Base-by-base conservation (phyloP, 2,797 vertebrate species). In the Falco peregrinus region DNA sequence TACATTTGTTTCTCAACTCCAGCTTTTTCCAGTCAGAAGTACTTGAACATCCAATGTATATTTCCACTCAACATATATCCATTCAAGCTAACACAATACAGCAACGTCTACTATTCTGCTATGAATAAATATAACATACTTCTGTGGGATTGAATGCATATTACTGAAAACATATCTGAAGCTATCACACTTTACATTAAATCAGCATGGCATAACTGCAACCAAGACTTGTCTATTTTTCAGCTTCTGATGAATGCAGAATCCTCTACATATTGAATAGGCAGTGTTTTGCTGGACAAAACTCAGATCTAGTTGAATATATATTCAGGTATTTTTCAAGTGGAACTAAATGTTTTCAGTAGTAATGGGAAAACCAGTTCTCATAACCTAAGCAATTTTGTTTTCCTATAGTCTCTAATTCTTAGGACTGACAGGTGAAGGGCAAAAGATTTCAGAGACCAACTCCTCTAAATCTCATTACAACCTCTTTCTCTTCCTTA, bases 161-260 rank as follows among this genome's bases (percentile, higher is more conserved):
- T n/a, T 71, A 54, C 83, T 89, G 71, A 92, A 93, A 94, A 89
- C 35, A 9, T 90, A 80, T 56, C 53, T 89, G 88, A 94, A 95
- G 24, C 43, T 59, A 90, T 81, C 71, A 41, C 19, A 51, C 31
- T 95, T 81, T 35, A 54, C 68, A 95, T 92, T 89, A 89, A 93
- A 94, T 92, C 63, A 79, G 39, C 31, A 69, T 64, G 47, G 54
- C 2, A 3, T 53, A 88, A 79, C 20, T 74, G 54, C 65, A 94
- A 28, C 69, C 15, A 90, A 63, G 31, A 86, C 78, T 85, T 81
- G 35, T 43, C 92, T 91, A 70, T 71, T 87, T 95, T 93, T 80
- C 60, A 71, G 22, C 13, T 78, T 78, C n/a, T 88, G 19, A 28
- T 92, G 68, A 86, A 84, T 68, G 20, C 4, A 7, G 71, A 31